These are phyloP conservation scores for Styela clava DNA, from an alignment of 23 tunicate genomes.

Conservation along the genomic window DNA sequence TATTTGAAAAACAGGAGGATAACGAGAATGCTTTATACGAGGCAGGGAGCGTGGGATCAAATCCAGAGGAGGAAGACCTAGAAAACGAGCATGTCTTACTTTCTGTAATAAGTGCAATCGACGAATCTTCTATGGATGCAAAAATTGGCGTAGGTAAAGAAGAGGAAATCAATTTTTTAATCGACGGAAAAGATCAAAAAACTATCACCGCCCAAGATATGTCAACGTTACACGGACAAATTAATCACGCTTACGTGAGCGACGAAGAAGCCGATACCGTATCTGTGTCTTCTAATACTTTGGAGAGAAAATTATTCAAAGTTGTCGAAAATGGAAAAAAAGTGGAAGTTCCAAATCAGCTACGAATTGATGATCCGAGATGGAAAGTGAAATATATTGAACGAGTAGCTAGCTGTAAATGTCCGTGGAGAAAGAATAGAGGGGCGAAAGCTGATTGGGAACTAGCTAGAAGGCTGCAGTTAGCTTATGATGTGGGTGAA, in stretches of 20 bases:
- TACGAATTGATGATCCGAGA: background rate
- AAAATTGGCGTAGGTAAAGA: background rate
- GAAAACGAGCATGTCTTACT: background rate
- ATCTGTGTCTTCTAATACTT: background rate
- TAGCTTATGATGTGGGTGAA: background rate
- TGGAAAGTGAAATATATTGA: background rate
- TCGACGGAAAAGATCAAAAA: background rate
- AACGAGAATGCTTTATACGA: background rate
- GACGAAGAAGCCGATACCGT: background rate
- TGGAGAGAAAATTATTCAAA: background rate
- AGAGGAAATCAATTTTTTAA: background rate
- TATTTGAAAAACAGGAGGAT: background rate
- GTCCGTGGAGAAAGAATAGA: background rate
- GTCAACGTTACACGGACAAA: background rate
- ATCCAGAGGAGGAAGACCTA: background rate
- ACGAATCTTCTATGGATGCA: background rate
- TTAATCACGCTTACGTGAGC: background rate
- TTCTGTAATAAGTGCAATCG: background rate
- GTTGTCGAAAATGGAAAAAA: background rate
- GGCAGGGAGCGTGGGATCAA: background rate
- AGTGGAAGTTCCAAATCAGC: background rate
- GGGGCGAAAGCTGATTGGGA: slow-evolving; percentile 3
- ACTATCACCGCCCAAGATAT: background rate
- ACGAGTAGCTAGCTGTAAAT: background rate
- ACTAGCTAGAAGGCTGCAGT: background rate